A percentile compares a stretch with the other conserved stretches of the same genome.
Conservation (phyloP, 2,797 vertebrate genomes). For the Pterois miles region DNA sequence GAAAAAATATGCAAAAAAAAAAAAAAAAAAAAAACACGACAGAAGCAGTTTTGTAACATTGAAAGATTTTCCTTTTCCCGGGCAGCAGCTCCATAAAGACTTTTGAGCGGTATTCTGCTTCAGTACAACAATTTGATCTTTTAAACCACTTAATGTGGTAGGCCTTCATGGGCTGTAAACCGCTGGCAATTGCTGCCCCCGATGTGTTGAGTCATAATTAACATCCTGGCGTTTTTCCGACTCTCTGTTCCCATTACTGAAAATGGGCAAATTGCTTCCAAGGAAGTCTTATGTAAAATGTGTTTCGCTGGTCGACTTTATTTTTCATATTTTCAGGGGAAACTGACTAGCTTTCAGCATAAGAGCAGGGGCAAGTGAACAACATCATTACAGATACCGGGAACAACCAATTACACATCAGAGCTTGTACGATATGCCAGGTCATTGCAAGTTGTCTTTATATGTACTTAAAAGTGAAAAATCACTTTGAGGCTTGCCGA, state of each 20-base stretch:
- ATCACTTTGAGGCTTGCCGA: conserved; percentile 1
- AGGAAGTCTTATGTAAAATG: conserved; percentile 21
- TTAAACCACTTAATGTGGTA: conserved; percentile 32
- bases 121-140: conserved; percentile 20
- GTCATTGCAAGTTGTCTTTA: not conserved
- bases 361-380: conserved; percentile 9
- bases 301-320: conserved; percentile 3
- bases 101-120: not conserved
- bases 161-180: conserved; percentile 40
- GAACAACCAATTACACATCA: conserved; percentile 19
- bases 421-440: not conserved
- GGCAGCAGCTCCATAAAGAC: not conserved
- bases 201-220: conserved; percentile 51
- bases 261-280: conserved; percentile 45
- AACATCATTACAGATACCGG: conserved; percentile 20
- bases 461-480: not conserved
- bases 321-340: conserved; percentile 7
- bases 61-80: conserved; percentile 3
- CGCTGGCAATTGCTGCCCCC: not conserved
- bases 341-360: not conserved
- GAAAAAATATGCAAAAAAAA: not conserved
- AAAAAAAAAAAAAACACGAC: conserved; percentile 34
- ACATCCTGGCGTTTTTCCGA: not conserved
- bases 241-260: conserved; percentile 38
- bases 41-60: conserved; percentile 2